These are phyloP conservation scores for Apostichopus japonicus DNA, from an alignment of 35 echinoderm and acorn worm species.

Conservation along the genomic window DNA sequence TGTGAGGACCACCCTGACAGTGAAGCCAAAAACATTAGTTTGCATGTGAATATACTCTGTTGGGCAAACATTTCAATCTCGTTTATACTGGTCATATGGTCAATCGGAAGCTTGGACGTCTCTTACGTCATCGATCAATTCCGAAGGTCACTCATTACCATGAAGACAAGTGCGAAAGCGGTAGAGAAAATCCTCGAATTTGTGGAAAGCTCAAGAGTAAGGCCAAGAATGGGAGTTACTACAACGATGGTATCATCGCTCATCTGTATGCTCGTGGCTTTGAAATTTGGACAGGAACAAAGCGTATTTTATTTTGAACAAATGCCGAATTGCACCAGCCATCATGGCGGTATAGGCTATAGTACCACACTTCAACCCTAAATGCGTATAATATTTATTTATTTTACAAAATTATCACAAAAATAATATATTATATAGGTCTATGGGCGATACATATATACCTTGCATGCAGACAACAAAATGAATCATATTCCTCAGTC, in stretches of 20 bases:
- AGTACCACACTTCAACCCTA: neutral
- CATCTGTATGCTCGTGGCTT: conserved; percentile 13
- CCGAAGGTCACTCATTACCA: neutral
- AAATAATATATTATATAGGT: no score
- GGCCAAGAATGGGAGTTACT: neutral
- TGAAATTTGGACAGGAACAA: conserved; percentile 26
- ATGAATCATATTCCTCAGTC: no score
- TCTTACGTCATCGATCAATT: neutral
- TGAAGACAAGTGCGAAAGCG: no score
- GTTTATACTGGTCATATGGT: neutral
- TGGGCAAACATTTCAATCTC: neutral
- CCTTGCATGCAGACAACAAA: no score
- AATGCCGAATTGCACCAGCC: neutral
- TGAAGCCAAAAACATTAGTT: neutral
- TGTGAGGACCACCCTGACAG: neutral
- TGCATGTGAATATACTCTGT: neutral
- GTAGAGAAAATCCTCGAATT: neutral
- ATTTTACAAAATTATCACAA: no score
- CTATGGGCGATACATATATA: no score
- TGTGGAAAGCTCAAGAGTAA: neutral
- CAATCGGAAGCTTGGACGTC: conserved; percentile 15
- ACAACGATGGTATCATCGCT: conserved; percentile 29
- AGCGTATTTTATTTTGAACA: neutral
- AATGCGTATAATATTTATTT: no score
- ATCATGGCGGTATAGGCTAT: neutral